phyloP scores from a whole-genome alignment of 2,888 invertebrate species.

The Ptychoptera contaminata region DNA sequence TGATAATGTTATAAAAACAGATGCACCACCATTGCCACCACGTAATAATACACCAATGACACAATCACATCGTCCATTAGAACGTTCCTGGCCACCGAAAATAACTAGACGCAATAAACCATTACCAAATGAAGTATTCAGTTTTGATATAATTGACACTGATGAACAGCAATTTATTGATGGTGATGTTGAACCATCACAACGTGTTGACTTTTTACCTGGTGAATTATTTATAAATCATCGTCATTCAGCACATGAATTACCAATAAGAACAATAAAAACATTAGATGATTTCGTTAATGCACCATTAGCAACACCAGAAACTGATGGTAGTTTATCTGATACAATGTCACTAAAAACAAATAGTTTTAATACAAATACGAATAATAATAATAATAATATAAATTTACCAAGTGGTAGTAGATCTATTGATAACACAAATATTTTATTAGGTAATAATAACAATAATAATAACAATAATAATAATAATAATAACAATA shows the following conservation, averaged over 20 bases:
- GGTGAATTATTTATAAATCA: conserved; percentile 35
- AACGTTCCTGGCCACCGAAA: conserved; percentile 55
- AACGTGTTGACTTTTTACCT: conserved; percentile 30
- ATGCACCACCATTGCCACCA: conserved; percentile 56
- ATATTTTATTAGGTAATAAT: conserved; percentile 55
- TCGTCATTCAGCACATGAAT: conserved; percentile 20
- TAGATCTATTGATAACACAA: conserved; percentile 26
- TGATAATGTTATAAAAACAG: conserved; percentile 11
- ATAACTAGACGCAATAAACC: conserved; percentile 43
- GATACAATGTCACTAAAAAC: conserved; percentile 34
- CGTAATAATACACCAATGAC: conserved; percentile 20
- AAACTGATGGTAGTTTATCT: conserved; percentile 41
- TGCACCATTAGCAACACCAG: conserved; percentile 44
- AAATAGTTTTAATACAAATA: conserved; percentile 18
- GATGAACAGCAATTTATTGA: conserved; percentile 45
- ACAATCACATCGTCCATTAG: conserved; percentile 51
- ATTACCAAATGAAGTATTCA: conserved; percentile 59
- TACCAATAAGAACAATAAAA: conserved; percentile 28
- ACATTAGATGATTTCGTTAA: conserved; percentile 8
- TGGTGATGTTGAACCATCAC: conserved; percentile 5
- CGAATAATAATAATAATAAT: too few species aligned
- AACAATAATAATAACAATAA: too few species aligned
- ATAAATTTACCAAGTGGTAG: too few species aligned
- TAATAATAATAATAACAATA: too few species aligned
- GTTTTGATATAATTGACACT: conserved; percentile 70